phyloP scores from a whole-genome alignment of 2,113 vertebrate species.

The Trochalopteron elliotii region DNA sequence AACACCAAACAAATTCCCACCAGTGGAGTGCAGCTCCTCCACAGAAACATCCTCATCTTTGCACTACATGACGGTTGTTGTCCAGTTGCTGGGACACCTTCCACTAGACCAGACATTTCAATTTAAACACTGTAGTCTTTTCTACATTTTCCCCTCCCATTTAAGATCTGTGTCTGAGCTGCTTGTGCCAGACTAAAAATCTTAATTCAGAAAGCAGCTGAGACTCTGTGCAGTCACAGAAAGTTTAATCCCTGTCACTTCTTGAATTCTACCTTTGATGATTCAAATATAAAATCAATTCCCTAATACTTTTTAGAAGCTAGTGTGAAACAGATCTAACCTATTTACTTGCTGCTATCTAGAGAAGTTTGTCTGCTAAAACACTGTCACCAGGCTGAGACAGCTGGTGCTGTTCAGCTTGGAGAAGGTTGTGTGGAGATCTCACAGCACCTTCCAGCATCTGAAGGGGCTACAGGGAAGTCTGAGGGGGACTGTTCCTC shows the following conservation, averaged over 20 bases:
- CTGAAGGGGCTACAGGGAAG: background rate
- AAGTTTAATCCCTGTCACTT: background rate
- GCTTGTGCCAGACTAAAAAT: background rate
- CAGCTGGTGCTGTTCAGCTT: background rate
- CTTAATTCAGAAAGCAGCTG: background rate
- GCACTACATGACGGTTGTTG: background rate
- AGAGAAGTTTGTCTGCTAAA: background rate
- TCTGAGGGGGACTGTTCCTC: background rate
- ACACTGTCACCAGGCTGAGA: background rate
- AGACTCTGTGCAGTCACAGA: background rate
- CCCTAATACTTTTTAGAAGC: background rate
- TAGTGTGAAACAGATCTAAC: background rate
- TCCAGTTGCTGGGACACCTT: background rate
- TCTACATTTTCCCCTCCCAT: accelerated
- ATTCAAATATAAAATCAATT: background rate
- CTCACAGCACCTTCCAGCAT: background rate
- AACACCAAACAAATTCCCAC: background rate
- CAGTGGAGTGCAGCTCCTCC: background rate
- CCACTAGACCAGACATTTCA: background rate
- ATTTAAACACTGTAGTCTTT: background rate
- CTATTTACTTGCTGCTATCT: background rate
- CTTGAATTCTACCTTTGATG: background rate
- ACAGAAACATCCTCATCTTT: background rate
- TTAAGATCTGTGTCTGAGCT: background rate
- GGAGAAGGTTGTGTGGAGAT: background rate